A percentile compares a stretch with the other conserved stretches of the same genome.
Conservation (phyloP, 2,797 vertebrate genomes). For the Alauda arvensis region DNA sequence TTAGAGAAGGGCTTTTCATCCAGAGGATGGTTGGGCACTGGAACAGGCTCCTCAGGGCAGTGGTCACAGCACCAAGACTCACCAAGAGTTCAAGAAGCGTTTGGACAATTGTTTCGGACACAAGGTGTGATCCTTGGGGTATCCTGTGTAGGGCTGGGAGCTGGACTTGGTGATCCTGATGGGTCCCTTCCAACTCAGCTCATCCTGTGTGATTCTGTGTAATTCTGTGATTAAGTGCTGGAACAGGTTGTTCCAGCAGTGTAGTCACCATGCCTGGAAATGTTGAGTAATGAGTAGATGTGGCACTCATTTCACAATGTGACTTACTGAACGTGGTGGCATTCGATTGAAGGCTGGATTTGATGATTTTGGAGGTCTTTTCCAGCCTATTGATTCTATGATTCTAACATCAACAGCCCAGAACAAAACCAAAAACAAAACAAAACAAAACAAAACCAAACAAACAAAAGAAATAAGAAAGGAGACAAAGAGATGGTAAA, state of each 20-base stretch:
- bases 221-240: not conserved
- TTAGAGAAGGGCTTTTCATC: not conserved
- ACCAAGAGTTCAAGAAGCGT: rapidly evolving
- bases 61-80: not conserved
- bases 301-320: not conserved
- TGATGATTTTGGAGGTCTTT: not conserved
- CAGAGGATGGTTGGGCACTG: rapidly evolving
- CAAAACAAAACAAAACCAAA: no score
- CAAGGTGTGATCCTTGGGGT: not conserved
- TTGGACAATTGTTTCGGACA: not conserved
- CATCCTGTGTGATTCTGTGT: not conserved
- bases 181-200: not conserved
- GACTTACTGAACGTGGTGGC: not conserved
- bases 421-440: not conserved
- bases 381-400: not conserved
- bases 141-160: rapidly evolving
- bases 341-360: not conserved
- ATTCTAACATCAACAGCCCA: not conserved
- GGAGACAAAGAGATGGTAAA: not conserved
- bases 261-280: not conserved
- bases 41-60: not conserved
- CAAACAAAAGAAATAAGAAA: no score
- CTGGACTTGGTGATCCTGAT: not conserved
- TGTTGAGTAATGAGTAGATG: not conserved
- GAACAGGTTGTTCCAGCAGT: not conserved